phyloP scores from a whole-genome alignment of 2,113 vertebrate species.

The Diphyllodes magnificus region DNA sequence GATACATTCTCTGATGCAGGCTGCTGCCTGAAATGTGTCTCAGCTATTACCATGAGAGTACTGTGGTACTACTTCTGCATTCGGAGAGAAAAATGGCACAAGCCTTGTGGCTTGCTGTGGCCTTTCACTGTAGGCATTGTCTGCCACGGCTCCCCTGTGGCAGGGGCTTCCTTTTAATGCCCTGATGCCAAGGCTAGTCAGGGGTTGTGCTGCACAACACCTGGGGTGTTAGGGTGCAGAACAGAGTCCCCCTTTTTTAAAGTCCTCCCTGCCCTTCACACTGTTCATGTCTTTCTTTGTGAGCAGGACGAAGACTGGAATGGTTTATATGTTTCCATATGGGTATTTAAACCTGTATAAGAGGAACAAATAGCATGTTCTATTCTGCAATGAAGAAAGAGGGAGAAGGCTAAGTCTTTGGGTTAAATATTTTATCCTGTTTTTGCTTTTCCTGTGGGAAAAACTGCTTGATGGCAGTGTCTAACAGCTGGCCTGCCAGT shows the following conservation, averaged over 20 bases:
- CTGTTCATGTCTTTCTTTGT: neutral
- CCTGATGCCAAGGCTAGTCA: neutral
- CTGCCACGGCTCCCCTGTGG: neutral
- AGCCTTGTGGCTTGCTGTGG: neutral
- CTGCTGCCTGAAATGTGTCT: neutral
- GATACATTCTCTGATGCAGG: neutral
- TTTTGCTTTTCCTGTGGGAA: neutral
- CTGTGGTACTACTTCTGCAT: neutral
- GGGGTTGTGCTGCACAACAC: neutral
- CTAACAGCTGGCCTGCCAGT: neutral
- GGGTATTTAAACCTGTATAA: neutral
- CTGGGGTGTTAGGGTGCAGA: neutral
- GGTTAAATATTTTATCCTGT: neutral
- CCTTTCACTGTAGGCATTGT: rapidly evolving
- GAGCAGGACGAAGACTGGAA: neutral
- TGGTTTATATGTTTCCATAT: neutral
- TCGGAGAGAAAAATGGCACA: neutral
- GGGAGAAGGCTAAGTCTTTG: neutral
- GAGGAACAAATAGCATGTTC: neutral
- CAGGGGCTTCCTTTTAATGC: neutral
- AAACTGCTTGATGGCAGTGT: neutral
- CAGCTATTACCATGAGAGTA: rapidly evolving
- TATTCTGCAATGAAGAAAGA: neutral
- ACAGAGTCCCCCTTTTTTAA: neutral
- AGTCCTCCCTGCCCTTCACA: neutral